Base-by-base conservation (phyloP, 2,888 invertebrate genomes). In the Eupithecia inturbata region DNA sequence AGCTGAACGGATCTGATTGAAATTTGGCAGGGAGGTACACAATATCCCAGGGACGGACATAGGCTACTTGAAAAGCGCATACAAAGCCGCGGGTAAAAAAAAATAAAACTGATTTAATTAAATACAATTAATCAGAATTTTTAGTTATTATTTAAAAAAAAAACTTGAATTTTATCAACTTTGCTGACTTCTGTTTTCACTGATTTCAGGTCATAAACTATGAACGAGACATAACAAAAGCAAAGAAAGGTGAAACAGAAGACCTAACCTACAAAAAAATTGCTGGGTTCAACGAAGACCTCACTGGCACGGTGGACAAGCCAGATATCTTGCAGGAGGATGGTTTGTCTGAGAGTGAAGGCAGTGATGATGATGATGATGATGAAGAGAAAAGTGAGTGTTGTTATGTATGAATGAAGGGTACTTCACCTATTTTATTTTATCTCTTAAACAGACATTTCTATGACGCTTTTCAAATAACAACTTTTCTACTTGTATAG, bases 231-330 rank as follows among this genome's bases (percentile, higher is more conserved):
- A 97, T 98, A 70, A 96, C 94, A 70, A 96, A 97, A 84, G 97
- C 97, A 0, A 97, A 98, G 88, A 93, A 96, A 72, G 98, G 98
- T 26, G 95, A 96, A 69, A 95, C 95, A 33, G 95, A 96, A 63
- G 96, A 97, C 85, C 95, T 98, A 19, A 95, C 97, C 68, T 99
- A 99, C 88, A 97, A 97, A 84, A 98, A 97, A 77, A 95, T 99
- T 68, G 96, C 97, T 22, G 99, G 98, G 0, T 95, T 99, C 74
- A 97, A 97, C 87, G 95, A 96, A 64, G 97, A 98, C 85, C 89
- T 98, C 26, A 96, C 97, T 26, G 97, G 97, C 31, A 96, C 97
- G 36, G 95, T 95, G 22, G 91, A 95, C 73, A 95, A 91, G 74
- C 97, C 97, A 0, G 96, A 96, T 63, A 95, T 97, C 77, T 89